These are phyloP conservation scores for Herminia tarsipennalis DNA, from an alignment of 2,888 invertebrate species.

Conservation along the genomic window DNA sequence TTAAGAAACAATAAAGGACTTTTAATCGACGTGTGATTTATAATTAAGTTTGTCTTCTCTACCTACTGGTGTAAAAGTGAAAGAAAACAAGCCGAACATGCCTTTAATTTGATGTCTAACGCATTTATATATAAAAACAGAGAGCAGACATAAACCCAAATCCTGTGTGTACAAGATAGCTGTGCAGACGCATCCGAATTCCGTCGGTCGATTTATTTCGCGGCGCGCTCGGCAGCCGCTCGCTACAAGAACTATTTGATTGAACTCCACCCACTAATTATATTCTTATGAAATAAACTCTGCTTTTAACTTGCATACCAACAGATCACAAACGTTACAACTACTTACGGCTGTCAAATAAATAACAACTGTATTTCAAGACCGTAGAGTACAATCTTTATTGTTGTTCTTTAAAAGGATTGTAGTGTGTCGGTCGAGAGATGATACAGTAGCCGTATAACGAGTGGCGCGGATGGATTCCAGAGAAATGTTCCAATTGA, in stretches of 20 bases:
- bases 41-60: too few relatives aligned
- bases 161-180: neutral
- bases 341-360: neutral
- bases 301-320: constrained; percentile 65
- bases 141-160: too few relatives aligned
- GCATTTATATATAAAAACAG: too few relatives aligned
- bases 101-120: too few relatives aligned
- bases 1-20: too few relatives aligned
- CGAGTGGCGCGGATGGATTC: constrained; percentile 30
- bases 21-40: too few relatives aligned
- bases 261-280: constrained; percentile 85
- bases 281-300: constrained; percentile 83
- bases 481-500: constrained; percentile 33
- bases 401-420: constrained; percentile 5
- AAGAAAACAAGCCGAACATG: too few relatives aligned
- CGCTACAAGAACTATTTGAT: constrained; percentile 72
- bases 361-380: constrained; percentile 2
- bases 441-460: constrained; percentile 61
- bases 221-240: constrained; percentile 50
- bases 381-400: constrained; percentile 7
- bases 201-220: constrained; percentile 59
- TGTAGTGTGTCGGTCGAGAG: constrained; percentile 14
- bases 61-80: too few relatives aligned
- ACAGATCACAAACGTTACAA: constrained; percentile 29
- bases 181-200: constrained; percentile 16